Evolutionary conservation across 2,888 invertebrate species (phyloP), one percentile per base, ranked within the genome.

Genomic region (Ichneumon xanthorius): DNA sequence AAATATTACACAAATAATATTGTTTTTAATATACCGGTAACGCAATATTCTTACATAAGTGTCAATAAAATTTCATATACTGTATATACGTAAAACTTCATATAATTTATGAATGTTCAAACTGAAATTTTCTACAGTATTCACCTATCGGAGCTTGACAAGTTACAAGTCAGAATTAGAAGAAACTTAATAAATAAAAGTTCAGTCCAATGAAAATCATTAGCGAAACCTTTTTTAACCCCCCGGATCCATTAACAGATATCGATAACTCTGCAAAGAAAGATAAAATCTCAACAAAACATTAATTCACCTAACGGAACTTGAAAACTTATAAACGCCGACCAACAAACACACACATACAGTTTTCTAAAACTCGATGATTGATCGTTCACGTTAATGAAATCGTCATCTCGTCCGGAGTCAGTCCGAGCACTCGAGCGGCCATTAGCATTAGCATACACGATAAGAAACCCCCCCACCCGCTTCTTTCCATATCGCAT

Each of bases 391-490:
- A 48, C 61, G 30, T 61, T 75, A 75, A 75, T 16, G 26, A 45
- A 75, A 63, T 75, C 40, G 45, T 75, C 58, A 7, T 30, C 22
- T 26, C 50, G 65, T 40, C 22, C 63, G 50, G 33, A 30, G 45
- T 26, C 65, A 3, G 33, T 37, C 40, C 2, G 0, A 19, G n/a
- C 67, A 58, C 77, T 78, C 58, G 22, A 48, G 14, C 22, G 22
- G 55, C 58, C 68, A 77, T 73, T 73, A 78, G 48, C 71, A 72
- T 76, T 76, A 78, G 58, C 58, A 78, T 58, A 61, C 16, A 61
- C 78, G 78, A 68, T 68, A 58, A 58, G 58, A 55, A 26, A 11
- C 26, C 22, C 22, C 65, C 16, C 26, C 26, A 26, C 11, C 26
- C 22, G 14, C 48, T 6, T 2, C 19, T 30, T 11, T 70, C 22